A percentile compares a stretch with the other conserved stretches of the same genome.
phyloP scores from a whole-genome alignment of 2,888 invertebrate genomes.

The Silvanus unidentatus region DNA sequence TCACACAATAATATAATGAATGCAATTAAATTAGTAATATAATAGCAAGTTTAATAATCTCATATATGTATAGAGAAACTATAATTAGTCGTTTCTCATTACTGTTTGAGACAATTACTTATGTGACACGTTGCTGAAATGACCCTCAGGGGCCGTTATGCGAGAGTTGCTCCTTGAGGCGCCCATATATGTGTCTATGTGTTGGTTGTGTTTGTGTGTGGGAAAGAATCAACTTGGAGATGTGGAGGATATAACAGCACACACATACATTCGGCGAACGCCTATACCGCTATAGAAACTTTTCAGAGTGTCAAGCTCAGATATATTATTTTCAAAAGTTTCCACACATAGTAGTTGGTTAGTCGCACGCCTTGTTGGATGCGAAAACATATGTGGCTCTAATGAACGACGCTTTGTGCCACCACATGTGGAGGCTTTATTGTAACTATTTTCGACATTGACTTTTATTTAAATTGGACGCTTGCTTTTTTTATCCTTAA shows the following conservation, averaged over 20 bases:
- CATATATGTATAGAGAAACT: conserved; percentile 1
- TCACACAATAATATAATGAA: background rate
- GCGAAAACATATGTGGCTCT: conserved; percentile 3
- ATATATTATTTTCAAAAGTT: conserved; percentile 6
- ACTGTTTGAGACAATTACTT: conserved; percentile 2
- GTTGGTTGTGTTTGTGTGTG: too few relatives aligned
- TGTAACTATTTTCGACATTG: too few relatives aligned
- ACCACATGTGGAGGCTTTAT: background rate
- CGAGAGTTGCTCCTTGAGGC: background rate
- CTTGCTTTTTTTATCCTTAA: too few relatives aligned
- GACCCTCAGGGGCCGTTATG: conserved; percentile 3
- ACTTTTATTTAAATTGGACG: too few relatives aligned
- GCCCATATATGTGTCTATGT: too few relatives aligned
- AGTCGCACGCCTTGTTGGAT: conserved; percentile 3
- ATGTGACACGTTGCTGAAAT: conserved; percentile 6
- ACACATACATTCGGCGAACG: background rate
- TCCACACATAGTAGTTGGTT: conserved; percentile 1
- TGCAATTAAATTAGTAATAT: conserved; percentile 3
- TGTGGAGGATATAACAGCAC: too few relatives aligned
- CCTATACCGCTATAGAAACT: conserved; percentile 4
- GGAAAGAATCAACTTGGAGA: too few relatives aligned
- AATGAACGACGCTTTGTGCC: conserved; percentile 1
- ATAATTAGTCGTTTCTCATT: conserved; percentile 4
- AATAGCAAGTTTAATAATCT: background rate
- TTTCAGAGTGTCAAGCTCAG: conserved; percentile 6